Percentiles rank a stretch among this genome's conserved stretches.
These are phyloP conservation scores for Oikopleura albicans DNA, from an alignment of 23 tunicate genomes.

Conservation along the genomic window DNA sequence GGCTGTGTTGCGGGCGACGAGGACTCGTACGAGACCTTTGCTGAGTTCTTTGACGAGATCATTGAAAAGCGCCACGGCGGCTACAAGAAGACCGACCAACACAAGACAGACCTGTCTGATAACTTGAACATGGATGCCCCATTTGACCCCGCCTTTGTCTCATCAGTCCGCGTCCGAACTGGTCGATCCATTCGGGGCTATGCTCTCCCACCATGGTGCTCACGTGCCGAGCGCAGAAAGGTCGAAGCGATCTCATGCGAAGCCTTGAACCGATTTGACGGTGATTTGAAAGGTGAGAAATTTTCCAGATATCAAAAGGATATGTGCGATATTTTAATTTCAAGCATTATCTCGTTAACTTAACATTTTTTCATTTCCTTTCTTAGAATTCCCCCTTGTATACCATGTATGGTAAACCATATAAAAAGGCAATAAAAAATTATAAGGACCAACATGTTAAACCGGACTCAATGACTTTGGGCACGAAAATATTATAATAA, in stretches of 20 bases:
- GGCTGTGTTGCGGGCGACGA: conserved; percentile 98
- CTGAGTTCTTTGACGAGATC: conserved; percentile 72
- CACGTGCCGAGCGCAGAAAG: conserved; percentile 65
- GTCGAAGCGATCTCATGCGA: conserved; percentile 49
- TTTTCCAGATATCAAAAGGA: background rate
- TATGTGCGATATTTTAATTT: too few species aligned
- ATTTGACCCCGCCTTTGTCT: conserved; percentile 80
- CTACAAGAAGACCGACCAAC: conserved; percentile 46
- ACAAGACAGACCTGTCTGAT: conserved; percentile 71
- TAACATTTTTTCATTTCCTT: background rate
- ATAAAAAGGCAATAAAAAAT: too few species aligned
- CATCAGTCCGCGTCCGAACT: conserved; percentile 86
- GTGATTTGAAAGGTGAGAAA: conserved; percentile 32
- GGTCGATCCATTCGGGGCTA: conserved; percentile 84
- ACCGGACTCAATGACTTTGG: too few species aligned
- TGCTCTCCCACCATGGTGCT: conserved; percentile 75
- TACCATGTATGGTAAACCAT: too few species aligned
- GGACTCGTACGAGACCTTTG: conserved; percentile 58
- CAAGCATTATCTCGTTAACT: background rate
- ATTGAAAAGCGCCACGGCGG: conserved; percentile 81
- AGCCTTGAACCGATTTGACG: conserved; percentile 60
- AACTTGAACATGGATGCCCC: conserved; percentile 40
- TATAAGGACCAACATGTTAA: too few species aligned
- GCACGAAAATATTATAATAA: too few species aligned
- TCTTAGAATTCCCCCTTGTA: too few species aligned